These are phyloP conservation scores for Darevskia nairensis DNA, from an alignment of 2,797 vertebrate species.

Conservation along the genomic window DNA sequence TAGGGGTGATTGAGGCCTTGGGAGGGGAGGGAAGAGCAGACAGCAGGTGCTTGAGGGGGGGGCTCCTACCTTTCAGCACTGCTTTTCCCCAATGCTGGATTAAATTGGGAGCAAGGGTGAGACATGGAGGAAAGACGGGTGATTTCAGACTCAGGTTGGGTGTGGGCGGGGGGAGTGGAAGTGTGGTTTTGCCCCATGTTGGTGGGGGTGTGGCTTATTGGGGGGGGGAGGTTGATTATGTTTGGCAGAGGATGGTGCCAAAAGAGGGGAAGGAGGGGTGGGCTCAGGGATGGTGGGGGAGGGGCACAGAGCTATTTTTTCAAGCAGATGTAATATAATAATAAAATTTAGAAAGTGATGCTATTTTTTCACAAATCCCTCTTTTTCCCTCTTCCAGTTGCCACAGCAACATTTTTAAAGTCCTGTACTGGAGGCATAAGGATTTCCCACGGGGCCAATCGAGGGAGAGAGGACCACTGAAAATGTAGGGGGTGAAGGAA, in stretches of 20 bases:
- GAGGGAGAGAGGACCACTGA: background rate
- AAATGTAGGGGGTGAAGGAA: background rate
- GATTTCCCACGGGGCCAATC: background rate
- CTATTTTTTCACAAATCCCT: slow-evolving; percentile 49
- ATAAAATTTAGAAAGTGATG: slow-evolving; percentile 41
- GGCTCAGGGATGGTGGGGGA: slow-evolving; percentile 28
- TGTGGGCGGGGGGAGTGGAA: slow-evolving; percentile 17
- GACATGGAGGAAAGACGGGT: slow-evolving; percentile 51
- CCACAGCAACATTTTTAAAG: slow-evolving; percentile 17
- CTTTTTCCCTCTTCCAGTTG: background rate
- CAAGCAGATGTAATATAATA: slow-evolving; percentile 47
- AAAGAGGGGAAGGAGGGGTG: slow-evolving; percentile 27
- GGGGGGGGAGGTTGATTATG: background rate
- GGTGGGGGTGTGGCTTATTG: background rate
- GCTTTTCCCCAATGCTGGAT: slow-evolving; percentile 5
- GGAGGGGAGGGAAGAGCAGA: background rate
- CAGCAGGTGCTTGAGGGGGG: background rate
- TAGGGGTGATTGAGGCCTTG: slow-evolving; percentile 6
- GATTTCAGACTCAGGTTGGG: slow-evolving; percentile 39
- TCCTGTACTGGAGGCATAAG: background rate
- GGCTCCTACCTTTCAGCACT: background rate
- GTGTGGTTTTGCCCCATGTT: background rate
- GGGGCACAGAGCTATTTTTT: slow-evolving; percentile 56
- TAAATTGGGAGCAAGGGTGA: slow-evolving; percentile 46
- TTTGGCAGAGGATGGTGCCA: slow-evolving; percentile 41